Evolutionary conservation across 1,140 invertebrate genomes (phyloP).

Genomic region (Drosophila nigromelanica): DNA sequence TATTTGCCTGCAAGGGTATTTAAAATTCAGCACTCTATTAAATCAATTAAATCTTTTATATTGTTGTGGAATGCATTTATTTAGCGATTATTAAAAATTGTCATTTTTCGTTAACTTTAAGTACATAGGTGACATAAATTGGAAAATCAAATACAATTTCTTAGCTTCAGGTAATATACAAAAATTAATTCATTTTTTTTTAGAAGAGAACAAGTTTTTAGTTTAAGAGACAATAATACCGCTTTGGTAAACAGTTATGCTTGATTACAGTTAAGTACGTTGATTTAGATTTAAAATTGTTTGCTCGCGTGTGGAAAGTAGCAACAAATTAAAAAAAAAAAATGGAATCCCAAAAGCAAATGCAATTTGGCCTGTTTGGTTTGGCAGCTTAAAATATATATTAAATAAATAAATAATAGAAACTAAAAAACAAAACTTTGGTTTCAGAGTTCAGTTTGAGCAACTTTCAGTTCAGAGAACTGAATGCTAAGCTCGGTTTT

Average conservation of each 20-base stretch:
- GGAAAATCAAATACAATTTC: slow-evolving; percentile 20
- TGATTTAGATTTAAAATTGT: slow-evolving; percentile 14
- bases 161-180: slow-evolving; percentile 38
- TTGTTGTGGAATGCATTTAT: slow-evolving; percentile 55
- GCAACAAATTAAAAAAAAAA: slow-evolving; percentile 1
- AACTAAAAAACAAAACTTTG: slow-evolving; percentile 22
- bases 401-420: slow-evolving; percentile 23
- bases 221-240: slow-evolving; percentile 35
- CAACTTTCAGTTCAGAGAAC: background rate
- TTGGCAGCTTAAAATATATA: slow-evolving; percentile 7
- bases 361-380: slow-evolving; percentile 18
- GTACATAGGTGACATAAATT: slow-evolving; percentile 3
- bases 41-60: background rate
- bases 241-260: slow-evolving; percentile 17
- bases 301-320: slow-evolving; percentile 12
- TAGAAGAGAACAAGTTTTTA: slow-evolving; percentile 8
- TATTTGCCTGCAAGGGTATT: too few species aligned
- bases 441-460: slow-evolving; percentile 4
- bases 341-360: slow-evolving; percentile 1
- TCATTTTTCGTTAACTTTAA: slow-evolving; percentile 38
- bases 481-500: too few species aligned
- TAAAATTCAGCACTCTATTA: too few species aligned
- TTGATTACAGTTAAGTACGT: slow-evolving; percentile 27
- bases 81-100: slow-evolving; percentile 46
- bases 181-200: slow-evolving; percentile 30